phyloP scores from a whole-genome alignment of 2,888 invertebrate species.

The Notocelia uddmanniana region DNA sequence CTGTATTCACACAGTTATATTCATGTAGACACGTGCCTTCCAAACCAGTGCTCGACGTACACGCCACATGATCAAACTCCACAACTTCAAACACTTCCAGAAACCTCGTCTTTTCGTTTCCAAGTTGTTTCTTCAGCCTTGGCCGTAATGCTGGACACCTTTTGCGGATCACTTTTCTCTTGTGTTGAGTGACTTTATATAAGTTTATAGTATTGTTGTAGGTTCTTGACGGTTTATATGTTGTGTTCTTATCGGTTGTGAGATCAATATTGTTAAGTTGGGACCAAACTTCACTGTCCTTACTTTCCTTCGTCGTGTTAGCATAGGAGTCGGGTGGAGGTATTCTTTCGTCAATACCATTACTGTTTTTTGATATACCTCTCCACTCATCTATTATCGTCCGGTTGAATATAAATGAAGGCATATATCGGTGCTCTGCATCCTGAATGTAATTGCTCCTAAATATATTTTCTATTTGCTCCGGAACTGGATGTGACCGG shows the following conservation, averaged over 20 bases:
- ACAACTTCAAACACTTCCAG: conserved; percentile 90
- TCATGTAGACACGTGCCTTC: conserved; percentile 90
- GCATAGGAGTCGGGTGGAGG: not conserved
- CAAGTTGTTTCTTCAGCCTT: conserved; percentile 50
- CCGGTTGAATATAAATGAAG: conserved; percentile 3
- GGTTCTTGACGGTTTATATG: conserved; percentile 46
- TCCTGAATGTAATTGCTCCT: conserved; percentile 38
- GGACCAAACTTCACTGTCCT: not conserved
- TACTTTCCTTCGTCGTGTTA: not conserved
- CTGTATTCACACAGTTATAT: conserved; percentile 87
- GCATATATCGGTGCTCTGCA: conserved; percentile 44
- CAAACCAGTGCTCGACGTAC: conserved; percentile 84
- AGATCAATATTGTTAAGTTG: not conserved
- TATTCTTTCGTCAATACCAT: not conserved
- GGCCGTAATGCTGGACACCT: conserved; percentile 55
- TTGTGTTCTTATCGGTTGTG: conserved; percentile 26
- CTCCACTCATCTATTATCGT: conserved; percentile 21
- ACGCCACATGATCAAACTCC: conserved; percentile 88
- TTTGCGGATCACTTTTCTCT: conserved; percentile 57
- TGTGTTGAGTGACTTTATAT: conserved; percentile 47
- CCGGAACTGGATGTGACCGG: conserved; percentile 35
- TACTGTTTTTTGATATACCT: conserved; percentile 1
- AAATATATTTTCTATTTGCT: conserved; percentile 24
- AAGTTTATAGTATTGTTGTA: conserved; percentile 56
- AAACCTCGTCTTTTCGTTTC: conserved; percentile 68